Evolutionary conservation across 1,140 invertebrate species (phyloP), one percentile per base, ranked within the genome.

Genomic region (Danaus plexippus): DNA sequence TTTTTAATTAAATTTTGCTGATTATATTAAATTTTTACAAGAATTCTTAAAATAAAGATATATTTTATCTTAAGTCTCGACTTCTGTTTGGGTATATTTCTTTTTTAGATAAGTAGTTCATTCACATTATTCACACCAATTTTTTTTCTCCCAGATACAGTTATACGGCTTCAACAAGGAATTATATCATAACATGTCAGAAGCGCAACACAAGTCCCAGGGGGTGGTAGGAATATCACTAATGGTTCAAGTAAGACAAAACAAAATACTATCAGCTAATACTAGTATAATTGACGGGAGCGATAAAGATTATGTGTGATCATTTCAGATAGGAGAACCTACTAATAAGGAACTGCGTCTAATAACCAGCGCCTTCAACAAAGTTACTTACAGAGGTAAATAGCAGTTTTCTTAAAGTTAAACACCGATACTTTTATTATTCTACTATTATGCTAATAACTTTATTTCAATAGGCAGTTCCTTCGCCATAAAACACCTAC

Each of bases 101-200:
- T 32, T 32, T 6, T 32, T 32, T 32, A 32, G 22, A 32, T 8
- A 32, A 6, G 22, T 4, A 32, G 22, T 32, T 3, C 22, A 32
- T 32, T 32, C 7, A 32, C 22, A 7, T 32, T 6, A 3, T 3
- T 32, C 22, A 32, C 22, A 32, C 22, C 4, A 32, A 32, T 49
- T 52, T 43, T 10, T 64, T 56, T 66, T 71, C 71, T 80, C 76
- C 54, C 90, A 98, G 96, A 94, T 98, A 68, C 97, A 98, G 88
- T 89, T 98, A 43, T 96, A 97, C 69, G 97, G 96, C 3, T 99
- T 95, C 88, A 98, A 98, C 81, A 94, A 95, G 59, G 96, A 98
- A 81, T 88, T 99, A n/a, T 98, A 98, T 88, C 94, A 94, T 75
- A 98, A 98, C 83, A 96, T 98, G 92, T 94, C 95, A 32, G 95